Base-by-base conservation (phyloP, 2,888 invertebrate species). In the Gasteruption jaculator region DNA sequence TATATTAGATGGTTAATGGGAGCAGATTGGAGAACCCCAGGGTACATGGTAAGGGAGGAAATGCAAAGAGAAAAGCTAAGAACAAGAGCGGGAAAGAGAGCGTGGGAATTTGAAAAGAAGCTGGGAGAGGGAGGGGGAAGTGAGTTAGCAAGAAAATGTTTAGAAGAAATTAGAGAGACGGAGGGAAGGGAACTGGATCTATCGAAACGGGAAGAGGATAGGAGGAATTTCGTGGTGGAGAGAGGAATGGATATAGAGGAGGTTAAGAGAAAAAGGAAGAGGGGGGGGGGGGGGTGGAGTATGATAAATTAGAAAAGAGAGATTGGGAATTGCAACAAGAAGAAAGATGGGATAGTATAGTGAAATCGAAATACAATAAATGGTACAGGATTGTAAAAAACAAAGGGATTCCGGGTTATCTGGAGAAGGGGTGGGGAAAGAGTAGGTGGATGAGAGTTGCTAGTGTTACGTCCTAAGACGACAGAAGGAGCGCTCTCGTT, bases 1-100 rank as follows among this genome's bases (percentile, higher is more conserved):
- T 29, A 8, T 29, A n/a, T 29, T n/a, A 29, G 29, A 29, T 29
- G 29, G 29, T 11, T n/a, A n/a, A n/a, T n/a, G 11, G 32, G 32
- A 31, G 16, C 19, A 11, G 15, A 31, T 31, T 11, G 11, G 32
- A 11, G 5, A 11, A 31, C 32, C 6, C 32, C 32, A 11, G 32
- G 32, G 11, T 31, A 31, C 19, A 31, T 31, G 16, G 6, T 15
- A 5, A 15, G 32, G 11, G 15, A 31, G 11, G 32, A 31, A 31
- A 8, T 15, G 5, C 8, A 15, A 11, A 31, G 32, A 31, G 32
- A 31, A 15, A 31, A 31, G 11, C 15, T 31, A 11, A 31, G 32
- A 15, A 11, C 11, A 11, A 31, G 16, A 6, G 16, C 32, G 16
- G 16, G 16, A 5, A 31, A 14, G 19, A 31, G 32, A 16, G 12